Percentiles rank a stretch among this genome's conserved stretches.
These are phyloP conservation scores for Cephalopachus bancanus DNA, from an alignment of 2,797 vertebrate genomes.

Conservation along the genomic window DNA sequence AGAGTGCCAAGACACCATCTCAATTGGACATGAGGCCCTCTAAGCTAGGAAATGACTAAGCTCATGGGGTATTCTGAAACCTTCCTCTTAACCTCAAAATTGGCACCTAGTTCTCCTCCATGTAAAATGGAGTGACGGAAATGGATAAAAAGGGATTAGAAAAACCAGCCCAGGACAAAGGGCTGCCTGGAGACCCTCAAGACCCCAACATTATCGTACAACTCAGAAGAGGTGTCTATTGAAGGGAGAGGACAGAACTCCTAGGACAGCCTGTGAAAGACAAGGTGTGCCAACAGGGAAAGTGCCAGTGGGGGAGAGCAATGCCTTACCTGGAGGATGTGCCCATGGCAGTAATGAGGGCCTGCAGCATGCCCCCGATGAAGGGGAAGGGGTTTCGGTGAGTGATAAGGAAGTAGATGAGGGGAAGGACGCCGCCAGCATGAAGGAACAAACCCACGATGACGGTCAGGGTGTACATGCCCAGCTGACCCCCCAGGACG, in stretches of 20 bases:
- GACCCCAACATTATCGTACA: neutral
- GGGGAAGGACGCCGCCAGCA: conserved; percentile 93
- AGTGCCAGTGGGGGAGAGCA: neutral
- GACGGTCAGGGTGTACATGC: conserved; percentile 96
- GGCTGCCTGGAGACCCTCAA: neutral
- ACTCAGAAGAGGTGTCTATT: neutral
- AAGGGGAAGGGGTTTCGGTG: conserved; percentile 95
- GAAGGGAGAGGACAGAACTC: neutral
- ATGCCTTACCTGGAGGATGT: conserved; percentile 95
- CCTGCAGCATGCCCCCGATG: conserved; percentile 96
- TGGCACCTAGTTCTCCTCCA: neutral
- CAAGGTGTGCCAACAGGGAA: neutral
- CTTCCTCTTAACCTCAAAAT: conserved; percentile 7
- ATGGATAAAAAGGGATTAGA: neutral
- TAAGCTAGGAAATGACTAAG: conserved; percentile 2
- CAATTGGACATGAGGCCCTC: neutral
- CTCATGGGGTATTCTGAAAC: neutral
- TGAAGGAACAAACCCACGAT: conserved; percentile 96
- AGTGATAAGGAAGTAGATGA: conserved; percentile 96
- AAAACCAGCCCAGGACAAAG: neutral
- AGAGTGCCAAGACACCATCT: neutral
- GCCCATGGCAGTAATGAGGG: conserved; percentile 96
- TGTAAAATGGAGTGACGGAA: conserved; percentile 31
- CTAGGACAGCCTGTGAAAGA: neutral
- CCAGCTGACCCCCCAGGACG: conserved; percentile 95